A percentile compares a stretch with the other conserved stretches of the same genome.
Conservation (phyloP, 2,888 invertebrate species). For the Microctonus aethiopoides region DNA sequence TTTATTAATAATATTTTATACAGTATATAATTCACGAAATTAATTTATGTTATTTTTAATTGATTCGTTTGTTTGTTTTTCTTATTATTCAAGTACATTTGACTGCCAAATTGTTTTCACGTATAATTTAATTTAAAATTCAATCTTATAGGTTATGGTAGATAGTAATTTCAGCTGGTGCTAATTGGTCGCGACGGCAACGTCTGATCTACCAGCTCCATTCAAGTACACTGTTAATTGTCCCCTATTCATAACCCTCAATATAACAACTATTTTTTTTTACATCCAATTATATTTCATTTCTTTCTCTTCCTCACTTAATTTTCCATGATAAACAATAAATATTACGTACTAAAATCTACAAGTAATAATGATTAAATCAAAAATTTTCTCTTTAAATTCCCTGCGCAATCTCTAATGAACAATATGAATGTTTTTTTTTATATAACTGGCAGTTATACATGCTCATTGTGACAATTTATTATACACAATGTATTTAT, state of each 20-base stretch:
- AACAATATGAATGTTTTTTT: neutral
- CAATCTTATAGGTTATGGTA: slow-evolving; percentile 37
- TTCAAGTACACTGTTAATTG: slow-evolving; percentile 11
- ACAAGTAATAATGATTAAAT: slow-evolving; percentile 9
- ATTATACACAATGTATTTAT: neutral
- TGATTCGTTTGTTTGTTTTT: neutral
- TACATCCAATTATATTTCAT: too few relatives aligned
- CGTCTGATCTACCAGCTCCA: slow-evolving; percentile 43
- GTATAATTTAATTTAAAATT: neutral
- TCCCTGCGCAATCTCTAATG: neutral
- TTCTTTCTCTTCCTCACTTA: neutral
- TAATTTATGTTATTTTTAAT: neutral
- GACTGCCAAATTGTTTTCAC: neutral
- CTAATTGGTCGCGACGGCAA: slow-evolving; percentile 47
- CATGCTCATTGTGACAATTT: neutral
- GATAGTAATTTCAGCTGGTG: slow-evolving; percentile 39
- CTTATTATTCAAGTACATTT: neutral
- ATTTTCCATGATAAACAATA: neutral
- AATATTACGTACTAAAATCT: neutral
- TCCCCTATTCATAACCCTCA: neutral
- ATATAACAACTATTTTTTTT: neutral
- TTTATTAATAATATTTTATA: neutral
- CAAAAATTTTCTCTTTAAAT: neutral
- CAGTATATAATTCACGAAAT: neutral
- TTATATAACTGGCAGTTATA: slow-evolving; percentile 31